A percentile compares a stretch with the other conserved stretches of the same genome.
Evolutionary conservation across 2,888 invertebrate genomes (phyloP).

Genomic region (Cenopis cana): DNA sequence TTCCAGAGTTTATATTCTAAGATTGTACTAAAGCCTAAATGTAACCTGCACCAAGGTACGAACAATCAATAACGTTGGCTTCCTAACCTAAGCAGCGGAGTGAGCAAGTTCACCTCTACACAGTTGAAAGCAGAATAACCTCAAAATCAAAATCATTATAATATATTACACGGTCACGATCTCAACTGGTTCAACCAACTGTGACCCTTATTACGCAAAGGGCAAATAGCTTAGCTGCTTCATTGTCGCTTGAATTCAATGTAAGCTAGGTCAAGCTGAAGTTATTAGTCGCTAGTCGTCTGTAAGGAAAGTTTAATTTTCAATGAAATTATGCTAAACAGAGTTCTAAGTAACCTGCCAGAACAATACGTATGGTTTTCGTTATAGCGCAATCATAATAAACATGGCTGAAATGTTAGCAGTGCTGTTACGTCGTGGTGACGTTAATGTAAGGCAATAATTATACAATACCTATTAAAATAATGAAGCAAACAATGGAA

Average conservation of each 20-base stretch:
- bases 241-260: constrained; percentile 9
- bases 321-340: neutral
- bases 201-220: constrained; percentile 1
- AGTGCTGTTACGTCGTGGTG: too few species aligned
- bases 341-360: neutral
- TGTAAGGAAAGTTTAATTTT: constrained; percentile 13
- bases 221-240: neutral
- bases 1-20: too few species aligned
- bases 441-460: neutral
- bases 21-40: too few species aligned
- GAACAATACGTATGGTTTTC: neutral
- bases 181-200: constrained; percentile 12
- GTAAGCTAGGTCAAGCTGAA: constrained; percentile 2
- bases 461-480: neutral
- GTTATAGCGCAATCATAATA: neutral
- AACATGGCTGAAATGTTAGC: neutral
- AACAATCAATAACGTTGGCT: neutral
- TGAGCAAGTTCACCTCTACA: neutral
- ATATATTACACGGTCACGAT: constrained; percentile 1
- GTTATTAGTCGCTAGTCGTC: constrained; percentile 10
- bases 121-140: constrained; percentile 3
- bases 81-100: constrained; percentile 1
- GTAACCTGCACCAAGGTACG: neutral
- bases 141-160: neutral
- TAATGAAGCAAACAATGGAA: too few species aligned